Base-by-base conservation (phyloP, 2,797 vertebrate genomes). In the Helarctos malayanus region DNA sequence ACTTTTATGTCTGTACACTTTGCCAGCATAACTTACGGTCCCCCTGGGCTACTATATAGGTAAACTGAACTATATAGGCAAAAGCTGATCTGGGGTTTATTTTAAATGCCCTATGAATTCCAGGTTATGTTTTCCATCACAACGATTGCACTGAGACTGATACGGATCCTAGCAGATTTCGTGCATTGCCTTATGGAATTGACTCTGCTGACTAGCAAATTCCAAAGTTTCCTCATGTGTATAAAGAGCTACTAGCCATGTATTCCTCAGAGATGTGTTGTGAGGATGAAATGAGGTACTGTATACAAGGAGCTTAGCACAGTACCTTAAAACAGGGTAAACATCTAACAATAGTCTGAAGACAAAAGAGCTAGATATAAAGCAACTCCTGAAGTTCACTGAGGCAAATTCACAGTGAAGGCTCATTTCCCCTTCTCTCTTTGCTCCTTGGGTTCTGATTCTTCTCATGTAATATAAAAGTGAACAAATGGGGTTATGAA, bases 381-480 rank as follows among this genome's bases (percentile, higher is more conserved):
- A 76, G 25, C 4, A 85, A n/a, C 2, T 47, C n/a, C 25, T 81
- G 5, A 96, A 59, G 65, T 85, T 96, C 52, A 90, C 0, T 32
- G 38, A 89, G 25, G 52, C 41, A 73, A 68, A 78, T 71, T 52
- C 80, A 41, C 3, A 15, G 4, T 71, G 29, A 84, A 71, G 57
- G 11, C 15, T 61, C 54, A 52, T 49, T 71, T 95, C 25, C 7
- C 29, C 3, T 47, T 41, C n/a, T 80, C 38, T 90, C 19, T 90
- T 14, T 7, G 5, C 14, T 92, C n/a, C 65, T 49, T 92, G 29
- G 63, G 9, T 76, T 93, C 49, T 38, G 78, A 88, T 69, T 95
- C 47, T 57, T 91, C 35, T 73, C 57, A 32, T 35, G 45, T 57
- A 61, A 87, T 52, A 84, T 69, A 52, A 94, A 90, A 93, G n/a